These are phyloP conservation scores for Melangyna quadrimaculata DNA, from an alignment of 2,888 invertebrate species.

Conservation along the genomic window DNA sequence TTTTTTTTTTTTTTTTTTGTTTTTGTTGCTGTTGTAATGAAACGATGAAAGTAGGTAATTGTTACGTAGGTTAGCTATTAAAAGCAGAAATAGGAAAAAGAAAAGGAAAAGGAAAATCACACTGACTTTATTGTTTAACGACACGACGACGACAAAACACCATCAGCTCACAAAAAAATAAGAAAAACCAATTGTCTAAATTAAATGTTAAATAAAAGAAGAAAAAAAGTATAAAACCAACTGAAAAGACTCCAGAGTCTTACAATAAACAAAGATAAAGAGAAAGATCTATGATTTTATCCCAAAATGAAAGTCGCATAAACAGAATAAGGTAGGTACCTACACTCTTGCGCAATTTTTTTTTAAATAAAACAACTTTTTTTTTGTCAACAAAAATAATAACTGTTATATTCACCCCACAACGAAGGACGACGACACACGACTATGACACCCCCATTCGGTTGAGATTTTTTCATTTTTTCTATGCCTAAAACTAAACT, in stretches of 20 bases:
- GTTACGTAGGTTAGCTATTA: conserved; percentile 43
- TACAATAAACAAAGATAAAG: background rate
- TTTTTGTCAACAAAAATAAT: conserved; percentile 11
- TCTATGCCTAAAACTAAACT: conserved; percentile 28
- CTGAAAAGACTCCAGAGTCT: background rate
- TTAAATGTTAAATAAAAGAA: conserved; percentile 47
- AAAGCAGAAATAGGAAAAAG: conserved; percentile 13
- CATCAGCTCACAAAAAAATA: conserved; percentile 27
- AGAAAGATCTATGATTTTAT: conserved; percentile 13
- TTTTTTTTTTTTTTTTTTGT: background rate
- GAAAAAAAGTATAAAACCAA: background rate
- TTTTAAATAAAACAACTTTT: conserved; percentile 20
- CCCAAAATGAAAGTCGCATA: conserved; percentile 6
- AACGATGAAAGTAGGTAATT: conserved; percentile 37
- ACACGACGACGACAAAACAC: conserved; percentile 54
- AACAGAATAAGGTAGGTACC: conserved; percentile 44
- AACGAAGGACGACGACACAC: background rate
- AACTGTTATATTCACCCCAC: background rate
- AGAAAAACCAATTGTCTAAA: conserved; percentile 64
- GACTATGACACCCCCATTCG: background rate
- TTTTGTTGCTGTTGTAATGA: background rate
- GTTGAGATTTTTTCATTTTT: background rate
- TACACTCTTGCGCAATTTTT: background rate
- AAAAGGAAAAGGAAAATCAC: conserved; percentile 36
- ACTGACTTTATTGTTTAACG: conserved; percentile 52